A percentile compares a stretch with the other conserved stretches of the same genome.
Evolutionary conservation across 1,140 invertebrate species (phyloP).

Genomic region (Propsilocerus akamusi): DNA sequence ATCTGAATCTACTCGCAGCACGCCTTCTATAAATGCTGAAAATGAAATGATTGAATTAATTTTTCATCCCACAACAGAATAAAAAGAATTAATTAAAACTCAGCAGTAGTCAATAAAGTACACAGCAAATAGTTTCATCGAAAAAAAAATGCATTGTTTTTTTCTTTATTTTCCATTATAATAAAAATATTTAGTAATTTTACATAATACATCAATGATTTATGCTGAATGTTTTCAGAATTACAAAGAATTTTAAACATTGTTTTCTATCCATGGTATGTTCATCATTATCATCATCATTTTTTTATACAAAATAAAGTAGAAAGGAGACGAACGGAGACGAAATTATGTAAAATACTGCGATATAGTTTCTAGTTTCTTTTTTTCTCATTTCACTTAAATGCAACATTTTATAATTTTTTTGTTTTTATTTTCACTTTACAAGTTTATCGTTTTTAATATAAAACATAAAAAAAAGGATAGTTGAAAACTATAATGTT

Average conservation of each 20-base stretch:
- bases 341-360: neutral
- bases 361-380: neutral
- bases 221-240: neutral
- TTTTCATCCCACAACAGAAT: too few relatives aligned
- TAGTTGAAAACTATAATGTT: too few relatives aligned
- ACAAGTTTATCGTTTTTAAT: neutral
- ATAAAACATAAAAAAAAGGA: too few relatives aligned
- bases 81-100: too few relatives aligned
- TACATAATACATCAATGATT: conserved; percentile 1
- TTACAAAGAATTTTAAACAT: neutral
- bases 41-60: too few relatives aligned
- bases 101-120: too few relatives aligned
- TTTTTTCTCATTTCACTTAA: neutral
- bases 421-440: neutral
- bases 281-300: neutral
- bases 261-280: neutral
- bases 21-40: too few relatives aligned
- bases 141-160: too few relatives aligned
- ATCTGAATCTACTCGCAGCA: too few relatives aligned
- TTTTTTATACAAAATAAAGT: neutral
- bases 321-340: neutral
- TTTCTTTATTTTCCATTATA: neutral
- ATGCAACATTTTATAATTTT: neutral
- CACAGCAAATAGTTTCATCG: too few relatives aligned
- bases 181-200: conserved; percentile 4